Base-by-base conservation (phyloP, 2,888 invertebrate species). In the Ochropacha duplaris region DNA sequence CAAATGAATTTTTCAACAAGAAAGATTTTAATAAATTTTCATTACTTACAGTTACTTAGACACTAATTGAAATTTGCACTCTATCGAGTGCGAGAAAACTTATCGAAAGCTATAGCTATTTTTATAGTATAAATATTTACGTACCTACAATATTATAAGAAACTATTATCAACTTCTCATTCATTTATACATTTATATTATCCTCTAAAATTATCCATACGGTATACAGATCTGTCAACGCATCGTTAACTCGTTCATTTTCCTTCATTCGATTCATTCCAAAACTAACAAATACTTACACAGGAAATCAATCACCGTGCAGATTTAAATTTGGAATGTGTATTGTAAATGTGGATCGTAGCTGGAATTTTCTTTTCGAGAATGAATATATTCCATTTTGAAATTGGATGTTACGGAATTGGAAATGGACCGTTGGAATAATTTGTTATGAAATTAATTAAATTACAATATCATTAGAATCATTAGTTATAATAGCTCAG, bases 191-290 rank as follows among this genome's bases (percentile, higher is more conserved):
- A 22, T 19, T 1, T 24, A 26, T 54, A 39, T 24, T 39, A 39
- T n/a, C n/a, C n/a, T n/a, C n/a, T n/a, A n/a, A n/a, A n/a, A n/a
- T n/a, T n/a, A n/a, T 36, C 44, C 31, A 50, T 56, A 55, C 12
- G 36, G n/a, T 55, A 49, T 62, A 54, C 58, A 2, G 34, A 24
- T 59, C 58, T 59, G 54, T 61, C 59, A 55, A 51, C 54, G 39
- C 59, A 65, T 69, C 69, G 62, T 65, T 69, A 63, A 44, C 9
- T 44, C 19, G 44, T 44, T 44, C 44, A 19, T 44, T 44, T 44
- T 63, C 39, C 54, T 62, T 31, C 26, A 58, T 49, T 60, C 39
- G 28, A 22, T 62, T 39, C 26, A 57, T 50, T 44, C 44, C 44
- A 44, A 44, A 19, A 44, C 44, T n/a, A 19, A 19, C 19, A 44